Evolutionary conservation across 30 jellyfish, hydroid and myxozoan species (phyloP).

Genomic region (Hydra vulgaris): DNA sequence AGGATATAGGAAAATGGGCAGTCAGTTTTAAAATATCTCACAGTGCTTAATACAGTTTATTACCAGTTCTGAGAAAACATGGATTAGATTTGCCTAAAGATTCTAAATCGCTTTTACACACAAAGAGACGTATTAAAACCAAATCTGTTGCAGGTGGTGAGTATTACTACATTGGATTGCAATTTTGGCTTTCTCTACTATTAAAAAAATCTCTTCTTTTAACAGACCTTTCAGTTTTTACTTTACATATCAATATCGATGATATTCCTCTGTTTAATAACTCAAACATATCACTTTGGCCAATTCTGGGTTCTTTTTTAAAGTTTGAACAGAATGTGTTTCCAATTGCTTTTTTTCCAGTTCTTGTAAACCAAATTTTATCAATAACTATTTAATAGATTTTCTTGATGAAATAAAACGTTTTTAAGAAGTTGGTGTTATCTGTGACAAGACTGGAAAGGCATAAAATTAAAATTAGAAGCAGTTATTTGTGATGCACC

Average conservation of each 20-base stretch:
- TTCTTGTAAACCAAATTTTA: slow-evolving; percentile 14
- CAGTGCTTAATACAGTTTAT: not conserved
- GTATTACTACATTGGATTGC: not conserved
- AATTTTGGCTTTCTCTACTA: not conserved
- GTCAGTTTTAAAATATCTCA: not conserved
- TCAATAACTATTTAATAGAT: too few relatives aligned
- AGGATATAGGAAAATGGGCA: not conserved
- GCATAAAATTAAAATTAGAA: not conserved
- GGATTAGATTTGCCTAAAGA: slow-evolving; percentile 13
- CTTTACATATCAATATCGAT: slow-evolving; percentile 2
- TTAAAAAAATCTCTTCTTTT: slow-evolving; percentile 5
- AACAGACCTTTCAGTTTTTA: not conserved
- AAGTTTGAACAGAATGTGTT: slow-evolving; percentile 6
- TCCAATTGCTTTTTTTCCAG: slow-evolving; percentile 30
- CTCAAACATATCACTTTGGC: slow-evolving; percentile 18
- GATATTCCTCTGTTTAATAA: slow-evolving; percentile 14
- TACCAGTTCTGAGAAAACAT: not conserved
- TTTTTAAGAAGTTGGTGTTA: not conserved
- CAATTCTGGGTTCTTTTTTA: slow-evolving; percentile 12
- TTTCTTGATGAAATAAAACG: not conserved
- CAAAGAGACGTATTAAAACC: slow-evolving; percentile 5
- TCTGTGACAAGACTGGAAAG: not conserved
- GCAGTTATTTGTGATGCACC: slow-evolving; percentile 34
- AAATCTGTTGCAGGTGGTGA: not conserved
- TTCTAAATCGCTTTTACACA: slow-evolving; percentile 19